Evolutionary conservation across 2,797 vertebrate genomes (phyloP).

Genomic region (Scarus forsteni): DNA sequence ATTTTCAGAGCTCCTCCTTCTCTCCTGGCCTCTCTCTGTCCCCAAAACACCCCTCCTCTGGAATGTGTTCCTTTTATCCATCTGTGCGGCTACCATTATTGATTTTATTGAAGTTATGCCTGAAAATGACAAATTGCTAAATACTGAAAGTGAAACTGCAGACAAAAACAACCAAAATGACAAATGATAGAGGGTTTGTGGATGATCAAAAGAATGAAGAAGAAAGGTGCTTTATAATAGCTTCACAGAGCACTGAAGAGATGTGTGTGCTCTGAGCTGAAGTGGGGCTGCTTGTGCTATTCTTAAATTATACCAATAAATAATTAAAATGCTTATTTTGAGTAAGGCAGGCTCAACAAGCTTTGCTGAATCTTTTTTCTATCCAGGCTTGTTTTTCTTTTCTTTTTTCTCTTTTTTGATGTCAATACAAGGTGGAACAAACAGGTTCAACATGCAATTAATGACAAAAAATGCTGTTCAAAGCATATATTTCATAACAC

Average conservation of each 20-base stretch:
- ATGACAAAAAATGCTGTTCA: no score
- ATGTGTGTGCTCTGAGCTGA: no score
- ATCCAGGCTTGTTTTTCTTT: no score
- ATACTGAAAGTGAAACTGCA: constrained; percentile 2
- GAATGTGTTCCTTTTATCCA: constrained; percentile 38
- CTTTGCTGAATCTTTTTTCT: no score
- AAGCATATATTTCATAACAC: no score
- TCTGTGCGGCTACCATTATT: constrained; percentile 36
- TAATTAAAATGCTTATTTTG: no score
- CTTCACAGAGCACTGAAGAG: constrained; percentile 4
- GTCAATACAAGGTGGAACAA: no score
- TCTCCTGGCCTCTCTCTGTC: constrained; percentile 45
- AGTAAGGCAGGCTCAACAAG: no score
- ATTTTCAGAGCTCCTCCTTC: constrained; percentile 51
- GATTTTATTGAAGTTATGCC: constrained; percentile 42
- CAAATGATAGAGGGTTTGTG: constrained; percentile 15
- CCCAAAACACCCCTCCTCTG: constrained; percentile 50
- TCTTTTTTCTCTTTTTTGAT: no score
- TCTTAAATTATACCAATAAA: no score
- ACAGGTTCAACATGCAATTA: no score
- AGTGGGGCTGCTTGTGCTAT: no score
- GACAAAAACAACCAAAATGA: constrained; percentile 17
- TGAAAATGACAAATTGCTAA: constrained; percentile 41
- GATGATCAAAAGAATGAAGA: constrained; percentile 13
- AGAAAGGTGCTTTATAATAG: background rate